Base-by-base conservation (phyloP, 2,797 vertebrate genomes). In the Capromys pilorides region DNA sequence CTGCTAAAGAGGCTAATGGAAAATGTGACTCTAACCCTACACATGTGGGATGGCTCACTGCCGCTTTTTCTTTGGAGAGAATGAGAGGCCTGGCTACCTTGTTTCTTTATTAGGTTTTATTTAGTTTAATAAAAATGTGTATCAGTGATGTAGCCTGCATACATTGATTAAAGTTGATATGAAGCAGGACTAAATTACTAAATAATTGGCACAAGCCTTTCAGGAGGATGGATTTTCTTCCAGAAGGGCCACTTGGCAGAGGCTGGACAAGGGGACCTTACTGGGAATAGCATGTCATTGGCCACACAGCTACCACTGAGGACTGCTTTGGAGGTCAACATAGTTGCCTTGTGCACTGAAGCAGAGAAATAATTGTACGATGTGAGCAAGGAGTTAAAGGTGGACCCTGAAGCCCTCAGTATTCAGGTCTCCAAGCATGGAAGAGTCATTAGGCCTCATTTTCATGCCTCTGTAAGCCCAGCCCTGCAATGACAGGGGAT, bases 131-230 rank as follows among this genome's bases (percentile, higher is more conserved):
- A 83, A 81, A 93, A 88, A 69, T 69, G 18, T 45, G 24, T 49
- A 1, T 8, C n/a, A 2, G 33, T 67, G 57, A 83, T 67, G 51
- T 0, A 54, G 57, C 79, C n/a, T 73, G 45, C n/a, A 62, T 5
- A 3, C 92, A 86, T 90, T 39, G 36, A 36, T 82, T 64, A 64
- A 88, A 85, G 81, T 14, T n/a, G 57, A 82, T 75, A 41, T 66
- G 54, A 62, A 67, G 67, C 36, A n/a, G 62, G 49, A 91, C 49
- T 18, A 59, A 45, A 75, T 93, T 91, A 41, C 92, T 80, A 59
- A 84, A 45, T 88, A 86, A 92, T 88, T 45, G 75, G n/a, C 78
- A 28, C 39, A 33, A 11, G 26, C 85, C 86, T 93, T 91, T 91
- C 7, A 61, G 24, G 61, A 79, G 71, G 11, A 36, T 95, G 36